A percentile compares a stretch with the other conserved stretches of the same genome.
Conservation (phyloP, 2,113 vertebrate genomes). For the Calonectris borealis region DNA sequence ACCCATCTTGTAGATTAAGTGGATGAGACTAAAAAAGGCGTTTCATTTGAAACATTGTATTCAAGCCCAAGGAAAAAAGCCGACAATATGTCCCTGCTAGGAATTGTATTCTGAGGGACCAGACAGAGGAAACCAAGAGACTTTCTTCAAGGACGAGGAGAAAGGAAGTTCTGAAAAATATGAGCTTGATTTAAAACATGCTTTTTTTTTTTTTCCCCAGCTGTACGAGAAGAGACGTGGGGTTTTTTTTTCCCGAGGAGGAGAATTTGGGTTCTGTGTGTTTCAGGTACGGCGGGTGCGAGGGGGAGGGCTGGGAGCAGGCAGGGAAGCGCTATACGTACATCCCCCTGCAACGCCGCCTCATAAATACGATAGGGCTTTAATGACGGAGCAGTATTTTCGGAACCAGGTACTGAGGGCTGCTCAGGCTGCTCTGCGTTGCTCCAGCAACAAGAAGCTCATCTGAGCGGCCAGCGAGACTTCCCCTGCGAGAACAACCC, state of each 20-base stretch:
- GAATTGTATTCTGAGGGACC: conserved; percentile 3
- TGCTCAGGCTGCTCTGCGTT: not conserved
- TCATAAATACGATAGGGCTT: not conserved
- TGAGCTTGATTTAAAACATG: not conserved
- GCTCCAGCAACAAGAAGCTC: conserved; percentile 30
- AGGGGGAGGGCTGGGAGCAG: not conserved
- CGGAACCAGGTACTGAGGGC: not conserved
- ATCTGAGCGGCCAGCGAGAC: not conserved
- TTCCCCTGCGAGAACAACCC: not conserved
- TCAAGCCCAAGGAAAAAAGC: not conserved
- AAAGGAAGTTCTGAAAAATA: conserved; percentile 39
- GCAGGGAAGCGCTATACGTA: not conserved
- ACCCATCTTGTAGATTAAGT: conserved; percentile 31
- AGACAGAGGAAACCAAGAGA: conserved; percentile 16
- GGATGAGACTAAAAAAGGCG: conserved; percentile 40
- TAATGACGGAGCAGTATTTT: not conserved
- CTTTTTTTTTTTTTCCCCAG: not conserved
- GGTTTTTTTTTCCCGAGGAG: not conserved
- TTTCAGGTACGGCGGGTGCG: not conserved
- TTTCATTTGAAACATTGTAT: conserved; percentile 57
- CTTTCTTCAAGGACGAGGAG: conserved; percentile 41
- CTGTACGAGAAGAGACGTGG: not conserved
- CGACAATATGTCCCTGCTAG: conserved; percentile 36
- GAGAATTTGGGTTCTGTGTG: not conserved
- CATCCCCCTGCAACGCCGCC: not conserved